Conservation (phyloP, 2,797 vertebrate species). For the Onychomys leucogaster region DNA sequence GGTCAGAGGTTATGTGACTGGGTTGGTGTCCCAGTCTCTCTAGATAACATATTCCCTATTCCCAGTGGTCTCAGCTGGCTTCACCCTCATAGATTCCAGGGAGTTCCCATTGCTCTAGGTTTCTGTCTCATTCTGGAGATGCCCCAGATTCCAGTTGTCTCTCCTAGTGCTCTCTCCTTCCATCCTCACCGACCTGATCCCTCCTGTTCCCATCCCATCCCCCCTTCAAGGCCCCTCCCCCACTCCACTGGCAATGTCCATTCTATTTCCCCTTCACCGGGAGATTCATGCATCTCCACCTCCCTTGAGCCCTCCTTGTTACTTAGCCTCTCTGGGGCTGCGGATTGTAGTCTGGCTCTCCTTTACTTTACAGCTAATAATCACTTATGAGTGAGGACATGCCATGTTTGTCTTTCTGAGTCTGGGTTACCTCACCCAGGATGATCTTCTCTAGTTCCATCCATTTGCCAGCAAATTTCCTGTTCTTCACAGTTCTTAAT, state of each 20-base stretch:
- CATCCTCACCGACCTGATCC: neutral
- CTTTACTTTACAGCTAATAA: neutral
- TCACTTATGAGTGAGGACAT: neutral
- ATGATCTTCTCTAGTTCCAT: neutral
- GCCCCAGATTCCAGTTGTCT: neutral
- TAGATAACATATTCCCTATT: neutral
- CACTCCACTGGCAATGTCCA: neutral
- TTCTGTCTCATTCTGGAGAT: neutral
- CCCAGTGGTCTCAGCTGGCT: neutral
- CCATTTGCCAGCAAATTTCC: neutral
- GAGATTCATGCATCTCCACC: neutral
- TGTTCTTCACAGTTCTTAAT: neutral
- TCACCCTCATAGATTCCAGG: neutral
- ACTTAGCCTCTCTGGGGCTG: neutral
- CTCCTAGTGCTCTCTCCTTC: neutral
- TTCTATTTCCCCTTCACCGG: neutral
- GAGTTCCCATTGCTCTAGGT: neutral
- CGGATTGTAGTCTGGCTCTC: neutral
- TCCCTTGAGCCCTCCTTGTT: neutral
- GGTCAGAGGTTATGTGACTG: neutral
- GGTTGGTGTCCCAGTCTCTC: neutral
- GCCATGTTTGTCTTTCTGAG: neutral
- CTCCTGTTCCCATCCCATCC: neutral
- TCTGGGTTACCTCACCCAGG: neutral
- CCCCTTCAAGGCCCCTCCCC: neutral